Evolutionary conservation across 1,140 invertebrate species (phyloP).

Genomic region (Ridgeia piscesae): DNA sequence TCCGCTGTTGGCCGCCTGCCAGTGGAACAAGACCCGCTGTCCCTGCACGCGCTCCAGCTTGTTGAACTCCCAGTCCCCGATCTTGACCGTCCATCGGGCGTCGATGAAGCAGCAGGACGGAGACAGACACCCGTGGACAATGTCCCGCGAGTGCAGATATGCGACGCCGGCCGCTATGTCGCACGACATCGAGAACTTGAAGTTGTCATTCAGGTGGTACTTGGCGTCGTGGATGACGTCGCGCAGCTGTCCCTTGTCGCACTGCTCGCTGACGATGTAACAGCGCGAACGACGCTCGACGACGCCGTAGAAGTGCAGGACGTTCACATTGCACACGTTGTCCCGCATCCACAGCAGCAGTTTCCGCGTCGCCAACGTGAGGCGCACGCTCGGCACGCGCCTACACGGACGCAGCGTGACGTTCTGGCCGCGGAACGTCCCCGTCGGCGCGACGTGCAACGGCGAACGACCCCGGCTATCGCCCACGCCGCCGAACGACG

Average conservation of each 20-base stretch:
- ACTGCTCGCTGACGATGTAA: constrained; percentile 27
- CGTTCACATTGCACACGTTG: constrained; percentile 37
- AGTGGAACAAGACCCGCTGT: neutral
- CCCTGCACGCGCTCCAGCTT: constrained; percentile 16
- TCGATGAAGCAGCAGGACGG: constrained; percentile 19
- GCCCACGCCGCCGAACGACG: neutral
- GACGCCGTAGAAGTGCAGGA: constrained; percentile 45
- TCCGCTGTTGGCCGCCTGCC: neutral
- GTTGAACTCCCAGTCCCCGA: constrained; percentile 17
- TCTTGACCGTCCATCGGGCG: constrained; percentile 22
- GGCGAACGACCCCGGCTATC: neutral
- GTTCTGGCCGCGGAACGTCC: neutral
- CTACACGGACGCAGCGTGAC: neutral
- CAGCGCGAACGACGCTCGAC: constrained; percentile 34
- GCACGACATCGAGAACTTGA: constrained; percentile 35
- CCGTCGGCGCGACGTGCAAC: neutral
- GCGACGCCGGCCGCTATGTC: constrained; percentile 21
- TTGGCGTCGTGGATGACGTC: constrained; percentile 16
- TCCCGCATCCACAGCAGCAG: constrained; percentile 43
- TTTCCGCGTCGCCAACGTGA: neutral
- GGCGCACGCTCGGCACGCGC: neutral
- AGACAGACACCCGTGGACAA: constrained; percentile 10
- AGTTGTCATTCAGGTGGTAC: constrained; percentile 28
- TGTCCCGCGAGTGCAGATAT: constrained; percentile 6
- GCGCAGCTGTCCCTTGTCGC: neutral